Conservation (phyloP, 2,113 vertebrate species). For the Chionis minor region DNA sequence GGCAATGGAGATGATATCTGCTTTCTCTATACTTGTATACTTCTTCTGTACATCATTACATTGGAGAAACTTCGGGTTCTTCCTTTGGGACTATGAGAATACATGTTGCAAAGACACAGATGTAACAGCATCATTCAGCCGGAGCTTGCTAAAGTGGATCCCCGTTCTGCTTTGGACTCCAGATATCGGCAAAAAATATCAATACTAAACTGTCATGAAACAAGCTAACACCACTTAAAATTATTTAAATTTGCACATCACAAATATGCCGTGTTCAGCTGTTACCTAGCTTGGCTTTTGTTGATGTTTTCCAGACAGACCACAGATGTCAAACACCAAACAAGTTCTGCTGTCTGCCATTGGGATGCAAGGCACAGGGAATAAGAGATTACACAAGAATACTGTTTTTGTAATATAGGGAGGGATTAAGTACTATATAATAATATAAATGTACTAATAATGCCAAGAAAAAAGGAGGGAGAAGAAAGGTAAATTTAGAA, state of each 20-base stretch:
- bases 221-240: not conserved
- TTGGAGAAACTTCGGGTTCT: not conserved
- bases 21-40: not conserved
- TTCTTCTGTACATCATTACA: not conserved
- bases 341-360: conserved; percentile 48
- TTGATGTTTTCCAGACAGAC: conserved; percentile 11
- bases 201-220: not conserved
- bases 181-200: not conserved
- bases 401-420: not conserved
- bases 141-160: not conserved
- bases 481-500: conserved; percentile 54
- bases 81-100: not conserved
- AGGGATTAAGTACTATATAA: conserved; percentile 39
- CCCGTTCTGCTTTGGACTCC: not conserved
- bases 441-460: conserved; percentile 52
- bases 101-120: not conserved
- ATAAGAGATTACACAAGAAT: not conserved
- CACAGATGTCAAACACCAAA: not conserved
- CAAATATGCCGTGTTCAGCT: not conserved
- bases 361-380: not conserved
- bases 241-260: not conserved
- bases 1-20: not conserved
- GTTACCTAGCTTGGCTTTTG: conserved; percentile 12
- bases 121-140: not conserved
- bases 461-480: conserved; percentile 46